Conservation (phyloP, 1,140 invertebrate species). For the Monomorium pharaonis region DNA sequence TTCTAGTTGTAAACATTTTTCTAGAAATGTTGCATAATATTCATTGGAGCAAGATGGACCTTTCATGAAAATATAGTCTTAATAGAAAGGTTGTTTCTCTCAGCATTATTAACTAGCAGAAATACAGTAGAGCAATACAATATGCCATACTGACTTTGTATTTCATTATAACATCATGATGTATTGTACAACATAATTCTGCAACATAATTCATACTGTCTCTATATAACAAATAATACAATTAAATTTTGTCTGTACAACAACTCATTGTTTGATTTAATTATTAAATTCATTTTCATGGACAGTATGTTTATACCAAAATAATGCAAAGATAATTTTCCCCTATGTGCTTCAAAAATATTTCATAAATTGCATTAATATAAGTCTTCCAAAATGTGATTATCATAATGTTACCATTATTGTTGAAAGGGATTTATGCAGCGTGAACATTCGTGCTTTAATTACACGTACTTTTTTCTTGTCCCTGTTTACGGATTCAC, state of each 20-base stretch:
- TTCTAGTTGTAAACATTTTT: background rate
- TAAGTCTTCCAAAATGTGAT: background rate
- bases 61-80: background rate
- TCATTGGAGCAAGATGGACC: background rate
- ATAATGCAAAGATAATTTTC: background rate
- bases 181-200: background rate
- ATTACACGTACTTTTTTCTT: slow-evolving; percentile 34
- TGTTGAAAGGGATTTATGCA: slow-evolving; percentile 25
- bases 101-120: background rate
- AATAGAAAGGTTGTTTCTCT: background rate
- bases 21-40: background rate
- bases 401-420: background rate
- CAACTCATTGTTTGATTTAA: background rate
- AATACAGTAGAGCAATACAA: background rate
- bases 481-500: background rate
- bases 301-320: background rate
- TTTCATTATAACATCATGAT: background rate
- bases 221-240: background rate
- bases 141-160: background rate
- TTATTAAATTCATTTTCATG: background rate
- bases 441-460: slow-evolving; percentile 12
- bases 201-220: background rate
- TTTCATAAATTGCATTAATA: background rate
- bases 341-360: background rate
- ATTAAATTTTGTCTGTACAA: background rate